These are phyloP conservation scores for Hipparchia sbordonii DNA, from an alignment of 2,888 invertebrate species.

Conservation along the genomic window DNA sequence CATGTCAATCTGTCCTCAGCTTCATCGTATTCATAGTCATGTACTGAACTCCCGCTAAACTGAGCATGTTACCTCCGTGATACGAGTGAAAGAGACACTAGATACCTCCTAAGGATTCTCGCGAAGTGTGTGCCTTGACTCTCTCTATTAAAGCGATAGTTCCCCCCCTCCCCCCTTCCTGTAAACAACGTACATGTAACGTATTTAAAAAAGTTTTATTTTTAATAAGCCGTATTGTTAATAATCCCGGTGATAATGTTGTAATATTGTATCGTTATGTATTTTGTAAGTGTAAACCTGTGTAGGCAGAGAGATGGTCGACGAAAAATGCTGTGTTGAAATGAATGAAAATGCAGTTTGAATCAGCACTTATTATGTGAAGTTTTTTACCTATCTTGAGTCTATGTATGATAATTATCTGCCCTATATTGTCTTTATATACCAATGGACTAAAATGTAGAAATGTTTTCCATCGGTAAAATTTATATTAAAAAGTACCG, in stretches of 20 bases:
- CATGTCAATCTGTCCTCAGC: no score
- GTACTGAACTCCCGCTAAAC: conserved; percentile 9
- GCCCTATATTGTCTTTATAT: neutral
- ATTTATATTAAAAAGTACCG: neutral
- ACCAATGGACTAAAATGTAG: neutral
- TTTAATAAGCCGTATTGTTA: conserved; percentile 73
- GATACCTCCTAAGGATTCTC: conserved; percentile 58
- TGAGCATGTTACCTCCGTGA: conserved; percentile 21
- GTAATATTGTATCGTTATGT: conserved; percentile 83
- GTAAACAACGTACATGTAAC: conserved; percentile 73
- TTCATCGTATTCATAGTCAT: neutral
- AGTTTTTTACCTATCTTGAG: neutral
- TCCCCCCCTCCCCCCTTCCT: conserved; percentile 46
- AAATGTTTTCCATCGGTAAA: neutral
- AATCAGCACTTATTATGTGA: neutral
- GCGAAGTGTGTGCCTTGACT: conserved; percentile 79
- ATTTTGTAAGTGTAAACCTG: conserved; percentile 76
- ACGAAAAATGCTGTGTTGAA: neutral
- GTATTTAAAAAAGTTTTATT: conserved; percentile 49
- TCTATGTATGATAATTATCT: no score
- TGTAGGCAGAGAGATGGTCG: conserved; percentile 13
- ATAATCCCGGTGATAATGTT: conserved; percentile 83
- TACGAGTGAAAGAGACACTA: conserved; percentile 60
- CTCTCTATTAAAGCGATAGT: conserved; percentile 78
- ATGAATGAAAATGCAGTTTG: neutral